Evolutionary conservation across 1,140 invertebrate genomes (phyloP).

Genomic region (Dysdera silvatica): DNA sequence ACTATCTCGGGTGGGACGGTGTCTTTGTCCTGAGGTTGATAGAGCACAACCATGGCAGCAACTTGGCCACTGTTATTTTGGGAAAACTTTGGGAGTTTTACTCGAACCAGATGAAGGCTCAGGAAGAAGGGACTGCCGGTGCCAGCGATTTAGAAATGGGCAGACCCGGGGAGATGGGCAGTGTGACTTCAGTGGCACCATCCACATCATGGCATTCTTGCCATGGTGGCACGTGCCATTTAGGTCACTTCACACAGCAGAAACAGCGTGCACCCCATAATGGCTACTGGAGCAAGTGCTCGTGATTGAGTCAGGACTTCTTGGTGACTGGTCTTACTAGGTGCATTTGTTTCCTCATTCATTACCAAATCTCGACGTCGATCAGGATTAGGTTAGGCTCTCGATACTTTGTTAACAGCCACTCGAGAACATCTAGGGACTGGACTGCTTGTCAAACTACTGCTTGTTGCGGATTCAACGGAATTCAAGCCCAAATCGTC

Average conservation of each 20-base stretch:
- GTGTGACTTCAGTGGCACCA: slow-evolving; percentile 30
- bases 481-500: no score
- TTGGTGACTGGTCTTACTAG: no score
- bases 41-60: slow-evolving; percentile 44
- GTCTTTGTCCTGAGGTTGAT: slow-evolving; percentile 44
- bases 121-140: slow-evolving; percentile 33
- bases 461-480: no score
- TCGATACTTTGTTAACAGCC: no score
- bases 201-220: slow-evolving; percentile 38
- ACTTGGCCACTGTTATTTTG: slow-evolving; percentile 41
- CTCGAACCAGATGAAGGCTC: slow-evolving; percentile 39
- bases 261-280: slow-evolving; percentile 29
- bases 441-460: no score
- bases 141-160: slow-evolving; percentile 28
- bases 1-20: slow-evolving; percentile 46
- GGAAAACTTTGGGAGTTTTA: slow-evolving; percentile 38
- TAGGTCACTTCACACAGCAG: slow-evolving; percentile 32
- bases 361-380: no score
- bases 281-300: slow-evolving; percentile 37
- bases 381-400: no score
- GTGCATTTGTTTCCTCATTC: no score
- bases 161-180: slow-evolving; percentile 22
- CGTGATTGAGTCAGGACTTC: no score
- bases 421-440: no score
- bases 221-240: slow-evolving; percentile 35